Conservation (phyloP, 1,140 invertebrate genomes). For the Eufriesea mexicana region DNA sequence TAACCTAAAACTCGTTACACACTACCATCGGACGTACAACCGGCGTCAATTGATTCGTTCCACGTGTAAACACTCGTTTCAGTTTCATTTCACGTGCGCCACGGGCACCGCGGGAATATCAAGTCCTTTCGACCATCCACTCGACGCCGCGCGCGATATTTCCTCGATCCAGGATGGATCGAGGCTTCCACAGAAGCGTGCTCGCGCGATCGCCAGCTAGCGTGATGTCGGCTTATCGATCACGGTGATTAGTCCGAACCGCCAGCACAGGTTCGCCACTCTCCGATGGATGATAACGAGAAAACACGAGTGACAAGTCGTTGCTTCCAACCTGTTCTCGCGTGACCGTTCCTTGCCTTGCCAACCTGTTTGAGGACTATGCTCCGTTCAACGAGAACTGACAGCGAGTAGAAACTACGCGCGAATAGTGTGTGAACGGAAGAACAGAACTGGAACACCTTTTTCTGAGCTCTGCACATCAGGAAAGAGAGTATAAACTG, state of each 20-base stretch:
- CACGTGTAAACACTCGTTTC: conserved; percentile 48
- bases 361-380: neutral
- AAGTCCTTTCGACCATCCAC: conserved; percentile 29
- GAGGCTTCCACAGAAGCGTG: neutral
- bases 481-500: no score
- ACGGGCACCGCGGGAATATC: neutral
- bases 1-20: conserved; percentile 47
- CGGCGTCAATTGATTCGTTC: conserved; percentile 58
- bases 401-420: no score
- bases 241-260: neutral
- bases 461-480: no score
- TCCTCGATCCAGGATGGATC: neutral
- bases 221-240: neutral
- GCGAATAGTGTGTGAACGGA: no score
- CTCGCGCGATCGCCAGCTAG: neutral
- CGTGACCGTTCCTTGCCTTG: neutral
- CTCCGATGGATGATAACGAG: neutral
- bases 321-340: neutral
- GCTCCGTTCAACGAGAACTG: no score
- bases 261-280: neutral
- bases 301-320: neutral
- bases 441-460: no score
- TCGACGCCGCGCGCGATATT: conserved; percentile 13
- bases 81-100: conserved; percentile 44
- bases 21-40: conserved; percentile 26